phyloP scores from a whole-genome alignment of 2,888 invertebrate genomes.

The Tenthredo distinguenda region DNA sequence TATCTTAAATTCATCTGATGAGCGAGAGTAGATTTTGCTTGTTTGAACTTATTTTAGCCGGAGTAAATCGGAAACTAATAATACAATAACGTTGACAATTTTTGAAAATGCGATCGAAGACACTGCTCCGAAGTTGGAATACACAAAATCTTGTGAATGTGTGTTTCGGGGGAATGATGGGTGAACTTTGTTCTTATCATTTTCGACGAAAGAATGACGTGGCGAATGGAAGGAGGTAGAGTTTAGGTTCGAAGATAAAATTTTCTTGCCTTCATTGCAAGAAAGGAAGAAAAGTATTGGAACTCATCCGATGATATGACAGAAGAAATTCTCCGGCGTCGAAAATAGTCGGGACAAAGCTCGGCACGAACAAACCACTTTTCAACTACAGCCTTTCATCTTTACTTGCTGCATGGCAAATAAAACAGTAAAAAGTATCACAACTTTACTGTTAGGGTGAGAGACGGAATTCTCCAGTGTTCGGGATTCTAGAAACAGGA shows the following conservation, averaged over 20 bases:
- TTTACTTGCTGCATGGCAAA: neutral
- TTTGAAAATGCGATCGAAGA: neutral
- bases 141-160: neutral
- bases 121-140: neutral
- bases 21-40: neutral
- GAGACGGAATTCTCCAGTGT: neutral
- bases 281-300: neutral
- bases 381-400: slow-evolving; percentile 3
- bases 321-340: neutral
- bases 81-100: neutral
- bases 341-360: slow-evolving; percentile 2
- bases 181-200: neutral
- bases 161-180: neutral
- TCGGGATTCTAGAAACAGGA: neutral
- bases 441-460: neutral
- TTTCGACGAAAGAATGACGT: neutral
- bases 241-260: neutral
- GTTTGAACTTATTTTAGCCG: neutral
- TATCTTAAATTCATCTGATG: too few species aligned
- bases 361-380: neutral
- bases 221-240: neutral
- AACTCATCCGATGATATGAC: neutral
- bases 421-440: neutral
- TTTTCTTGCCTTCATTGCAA: neutral
- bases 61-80: neutral